Percentiles rank a stretch among this genome's conserved stretches.
phyloP scores from a whole-genome alignment of 2,888 invertebrate species.

The Argyresthia albistria region DNA sequence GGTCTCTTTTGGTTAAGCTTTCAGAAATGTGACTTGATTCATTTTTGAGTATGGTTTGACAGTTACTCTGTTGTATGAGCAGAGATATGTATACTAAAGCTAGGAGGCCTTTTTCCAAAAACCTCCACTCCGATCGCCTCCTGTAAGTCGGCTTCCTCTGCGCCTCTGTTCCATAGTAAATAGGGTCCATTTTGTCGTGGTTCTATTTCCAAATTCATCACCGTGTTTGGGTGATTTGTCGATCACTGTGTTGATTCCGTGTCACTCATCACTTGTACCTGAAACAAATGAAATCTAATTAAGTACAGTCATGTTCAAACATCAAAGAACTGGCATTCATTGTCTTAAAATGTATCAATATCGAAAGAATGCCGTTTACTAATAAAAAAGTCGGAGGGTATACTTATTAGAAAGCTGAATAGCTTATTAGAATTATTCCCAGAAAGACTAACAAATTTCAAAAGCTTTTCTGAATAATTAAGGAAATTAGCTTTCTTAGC shows the following conservation, averaged over 20 bases:
- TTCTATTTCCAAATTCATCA: slow-evolving; percentile 45
- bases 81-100: slow-evolving; percentile 39
- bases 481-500: background rate
- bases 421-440: background rate
- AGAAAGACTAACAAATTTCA: too few species aligned
- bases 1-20: slow-evolving; percentile 42
- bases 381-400: too few species aligned
- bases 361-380: too few species aligned
- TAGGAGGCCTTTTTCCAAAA: slow-evolving; percentile 25
- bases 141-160: slow-evolving; percentile 21
- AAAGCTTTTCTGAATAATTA: background rate
- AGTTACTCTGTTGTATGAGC: slow-evolving; percentile 30
- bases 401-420: too few species aligned
- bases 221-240: slow-evolving; percentile 19
- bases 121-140: slow-evolving; percentile 43
- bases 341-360: too few species aligned
- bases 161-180: slow-evolving; percentile 21
- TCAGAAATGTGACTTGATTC: slow-evolving; percentile 29
- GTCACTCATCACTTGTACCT: background rate
- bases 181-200: slow-evolving; percentile 39
- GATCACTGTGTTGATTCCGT: background rate
- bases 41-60: slow-evolving; percentile 30
- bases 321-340: too few species aligned
- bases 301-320: too few species aligned
- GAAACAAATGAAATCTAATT: background rate